Evolutionary conservation across 2,113 vertebrate species (phyloP).

Genomic region (Melanotaenia duboulayi): DNA sequence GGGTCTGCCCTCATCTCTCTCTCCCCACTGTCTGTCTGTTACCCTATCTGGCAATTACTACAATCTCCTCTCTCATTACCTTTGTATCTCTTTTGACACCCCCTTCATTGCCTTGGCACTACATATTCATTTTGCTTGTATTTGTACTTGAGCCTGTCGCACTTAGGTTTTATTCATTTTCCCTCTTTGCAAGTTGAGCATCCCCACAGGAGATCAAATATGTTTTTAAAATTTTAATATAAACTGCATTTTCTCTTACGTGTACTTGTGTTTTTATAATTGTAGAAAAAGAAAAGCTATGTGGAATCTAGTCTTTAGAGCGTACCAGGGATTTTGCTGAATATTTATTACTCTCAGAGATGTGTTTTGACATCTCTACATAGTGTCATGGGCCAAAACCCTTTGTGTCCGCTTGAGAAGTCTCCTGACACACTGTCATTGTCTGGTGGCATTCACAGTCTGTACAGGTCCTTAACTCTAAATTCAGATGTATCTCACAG

Average conservation of each 20-base stretch:
- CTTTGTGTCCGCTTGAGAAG: constrained; percentile 49
- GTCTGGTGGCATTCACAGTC: constrained; percentile 41
- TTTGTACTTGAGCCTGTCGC: constrained; percentile 3
- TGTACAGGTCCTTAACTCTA: constrained; percentile 33
- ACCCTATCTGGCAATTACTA: constrained; percentile 47
- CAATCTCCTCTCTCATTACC: constrained; percentile 29
- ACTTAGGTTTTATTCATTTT: not conserved
- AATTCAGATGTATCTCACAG: constrained; percentile 39
- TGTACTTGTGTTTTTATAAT: not conserved
- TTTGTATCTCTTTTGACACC: constrained; percentile 19
- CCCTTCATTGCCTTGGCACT: constrained; percentile 2
- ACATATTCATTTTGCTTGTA: constrained; percentile 7
- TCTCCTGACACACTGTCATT: constrained; percentile 65
- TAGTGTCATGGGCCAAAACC: constrained; percentile 44
- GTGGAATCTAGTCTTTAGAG: constrained; percentile 5
- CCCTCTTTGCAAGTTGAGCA: constrained; percentile 9
- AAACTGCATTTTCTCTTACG: constrained; percentile 7
- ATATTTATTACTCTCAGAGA: constrained; percentile 49
- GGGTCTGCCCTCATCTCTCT: constrained; percentile 38
- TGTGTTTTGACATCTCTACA: constrained; percentile 65
- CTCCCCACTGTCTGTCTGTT: constrained; percentile 19
- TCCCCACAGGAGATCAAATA: not conserved
- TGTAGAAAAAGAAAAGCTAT: not conserved
- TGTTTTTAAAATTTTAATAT: constrained; percentile 14
- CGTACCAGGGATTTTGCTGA: constrained; percentile 30